phyloP scores from a whole-genome alignment of 2,797 vertebrate species.

The Lophius americanus region DNA sequence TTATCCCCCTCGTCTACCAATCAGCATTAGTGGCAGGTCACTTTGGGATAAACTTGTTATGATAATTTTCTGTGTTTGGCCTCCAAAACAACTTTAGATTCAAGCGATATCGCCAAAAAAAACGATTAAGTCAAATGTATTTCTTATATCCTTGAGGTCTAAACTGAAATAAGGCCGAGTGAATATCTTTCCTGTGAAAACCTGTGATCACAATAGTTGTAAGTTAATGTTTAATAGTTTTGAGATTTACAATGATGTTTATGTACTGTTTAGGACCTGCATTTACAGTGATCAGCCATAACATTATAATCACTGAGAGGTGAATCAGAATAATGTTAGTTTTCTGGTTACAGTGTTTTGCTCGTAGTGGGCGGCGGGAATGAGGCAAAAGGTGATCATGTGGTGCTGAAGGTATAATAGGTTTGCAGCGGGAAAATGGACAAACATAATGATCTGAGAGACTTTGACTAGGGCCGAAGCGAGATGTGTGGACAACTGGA shows the following conservation, averaged over 20 bases:
- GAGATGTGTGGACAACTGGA: too few species aligned
- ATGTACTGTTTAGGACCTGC: slow-evolving; percentile 12
- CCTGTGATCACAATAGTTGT: not conserved
- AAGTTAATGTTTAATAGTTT: not conserved
- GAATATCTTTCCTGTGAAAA: slow-evolving; percentile 11
- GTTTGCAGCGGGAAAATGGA: too few species aligned
- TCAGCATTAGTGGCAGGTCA: slow-evolving; percentile 64
- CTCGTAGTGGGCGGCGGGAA: too few species aligned
- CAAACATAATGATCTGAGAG: too few species aligned
- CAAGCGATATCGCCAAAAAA: slow-evolving; percentile 12
- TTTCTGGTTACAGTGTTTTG: too few species aligned
- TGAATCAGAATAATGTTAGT: too few species aligned
- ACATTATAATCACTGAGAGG: too few species aligned
- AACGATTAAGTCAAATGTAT: not conserved
- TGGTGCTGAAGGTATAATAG: too few species aligned
- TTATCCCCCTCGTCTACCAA: slow-evolving; percentile 53
- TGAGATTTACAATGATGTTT: slow-evolving; percentile 16
- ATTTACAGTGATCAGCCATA: slow-evolving; percentile 5
- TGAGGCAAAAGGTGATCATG: too few species aligned
- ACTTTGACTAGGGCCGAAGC: too few species aligned
- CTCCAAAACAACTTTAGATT: slow-evolving; percentile 10
- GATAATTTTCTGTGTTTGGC: slow-evolving; percentile 18
- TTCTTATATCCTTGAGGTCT: not conserved
- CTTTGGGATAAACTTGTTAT: slow-evolving; percentile 21
- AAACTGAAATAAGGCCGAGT: slow-evolving; percentile 5